Base-by-base conservation (phyloP, 2,113 vertebrate species). In the Passer domesticus region DNA sequence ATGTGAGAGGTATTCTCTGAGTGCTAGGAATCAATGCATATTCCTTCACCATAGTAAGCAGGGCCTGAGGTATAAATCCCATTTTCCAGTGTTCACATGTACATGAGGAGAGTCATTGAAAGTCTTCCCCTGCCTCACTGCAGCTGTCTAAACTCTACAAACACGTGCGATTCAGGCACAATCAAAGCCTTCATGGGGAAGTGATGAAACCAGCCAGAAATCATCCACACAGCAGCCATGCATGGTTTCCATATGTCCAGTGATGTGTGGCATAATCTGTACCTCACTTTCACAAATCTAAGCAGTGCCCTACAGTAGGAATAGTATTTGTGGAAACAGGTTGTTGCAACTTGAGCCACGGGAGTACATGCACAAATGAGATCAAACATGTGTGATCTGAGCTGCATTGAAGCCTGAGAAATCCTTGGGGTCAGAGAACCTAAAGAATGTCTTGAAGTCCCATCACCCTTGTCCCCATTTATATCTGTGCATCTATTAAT, bases 111-210 rank as follows among this genome's bases (percentile, higher is more conserved):
- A 88, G 43, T 25, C 60, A 27, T 52, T 39, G 69, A 17, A 70
- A 89, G 11, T 20, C 50, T 83, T 53, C 66, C 47, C 63, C 47
- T 74, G 60, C 46, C 63, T 83, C 80, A 16, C 44, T 90, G 75
- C 88, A 95, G 85, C 96, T 93, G 89, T 77, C 83, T 83, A 92
- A 94, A 95, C 91, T 80, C 46, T 63, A 31, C 52, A 53, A 75
- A 47, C 55, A 46, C 3, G 0, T 58, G 83, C 2, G 2, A 67
- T 56, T 41, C 0, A 1, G 37, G 59, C 86, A 90, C 68, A 90
- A 30, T 83, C 67, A 90, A 92, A 89, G 76, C 43, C 46, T 92
- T 95, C 52, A 79, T 4, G 74, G 59, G 33, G 15, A 59, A 86
- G 15, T 53, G 78, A 64, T 90, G 79, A 80, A 94, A 93, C 50